Base-by-base conservation (phyloP, 35 echinoderm and acorn worm genomes). In the Acanthaster planci region DNA sequence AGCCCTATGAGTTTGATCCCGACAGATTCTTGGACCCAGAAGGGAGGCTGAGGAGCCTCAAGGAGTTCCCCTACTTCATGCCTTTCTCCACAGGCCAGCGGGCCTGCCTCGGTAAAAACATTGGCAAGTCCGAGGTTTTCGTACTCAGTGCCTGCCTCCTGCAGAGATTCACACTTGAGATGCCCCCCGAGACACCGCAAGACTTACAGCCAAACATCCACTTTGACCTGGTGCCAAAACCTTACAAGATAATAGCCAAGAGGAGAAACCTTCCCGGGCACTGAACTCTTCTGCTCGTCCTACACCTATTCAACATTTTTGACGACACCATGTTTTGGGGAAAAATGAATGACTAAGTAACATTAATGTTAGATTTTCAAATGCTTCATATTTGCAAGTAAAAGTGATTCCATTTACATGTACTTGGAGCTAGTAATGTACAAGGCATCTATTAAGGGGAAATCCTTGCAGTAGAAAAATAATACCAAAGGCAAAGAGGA, bases 1-100 rank as follows among this genome's bases (percentile, higher is more conserved):
- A 99, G 39, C 96, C 96, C 27, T 80, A 91, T 16, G 39, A 77
- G 37, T 99, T 94, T 68, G 29, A 78, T 39, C 96, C 96, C 34
- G 92, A 94, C 84, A 82, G 92, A 56, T 99, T 99, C 78, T 55
- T 99, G 26, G 78, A 89, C 39, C 60, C 82, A 32, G 72, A 90
- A 27, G 96, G 92, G 37, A 83, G 88, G 47, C 81, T 94, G 40
- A 54, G 83, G 18, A 92, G 89, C 51, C 50, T 99, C 58, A 78
- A 60, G 21, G 86, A 92, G 5, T 91, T 99, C 78, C 92, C 96
- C 14, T 77, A 92, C 54, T 99, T 99, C 76, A 99, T 99, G 96
- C 96, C 96, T 0, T 99, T 99, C 84, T 99, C 96, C 38, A 99
- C 96, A 19, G 96, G 96, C 7, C 60, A 87, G 60, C 80, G 96